Evolutionary conservation across 2,113 vertebrate genomes (phyloP).

Genomic region (Capreolus pygargus): DNA sequence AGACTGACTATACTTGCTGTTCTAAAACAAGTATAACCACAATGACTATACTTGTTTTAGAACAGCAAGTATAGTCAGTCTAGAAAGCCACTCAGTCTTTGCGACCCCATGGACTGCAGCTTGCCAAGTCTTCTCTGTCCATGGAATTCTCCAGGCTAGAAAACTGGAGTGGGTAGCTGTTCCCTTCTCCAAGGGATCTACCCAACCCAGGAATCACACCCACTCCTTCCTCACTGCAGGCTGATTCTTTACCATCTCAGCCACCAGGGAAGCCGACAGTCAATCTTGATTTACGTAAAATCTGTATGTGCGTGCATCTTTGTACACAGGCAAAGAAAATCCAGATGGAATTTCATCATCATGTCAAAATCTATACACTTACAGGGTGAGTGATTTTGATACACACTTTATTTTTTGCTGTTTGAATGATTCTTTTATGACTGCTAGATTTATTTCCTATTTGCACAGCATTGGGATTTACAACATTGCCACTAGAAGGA

Average conservation of each 20-base stretch:
- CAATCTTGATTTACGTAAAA: background rate
- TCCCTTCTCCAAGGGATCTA: background rate
- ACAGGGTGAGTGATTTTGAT: background rate
- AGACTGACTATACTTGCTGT: too few species aligned
- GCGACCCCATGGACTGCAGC: background rate
- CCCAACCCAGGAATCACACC: background rate
- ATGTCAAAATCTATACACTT: background rate
- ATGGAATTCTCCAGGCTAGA: background rate
- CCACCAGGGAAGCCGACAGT: background rate
- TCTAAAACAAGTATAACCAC: too few species aligned
- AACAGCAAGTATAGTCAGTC: background rate
- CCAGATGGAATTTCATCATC: background rate
- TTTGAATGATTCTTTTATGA: background rate
- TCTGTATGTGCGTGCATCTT: background rate
- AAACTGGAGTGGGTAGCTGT: background rate
- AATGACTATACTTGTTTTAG: background rate
- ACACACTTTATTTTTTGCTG: background rate
- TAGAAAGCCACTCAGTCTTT: background rate
- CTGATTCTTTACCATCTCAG: background rate
- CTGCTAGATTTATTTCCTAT: background rate
- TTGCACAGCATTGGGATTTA: background rate
- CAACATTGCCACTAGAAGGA: background rate
- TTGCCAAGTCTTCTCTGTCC: background rate
- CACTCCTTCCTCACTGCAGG: background rate
- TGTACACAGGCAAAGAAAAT: background rate